Conservation (phyloP, 2,113 vertebrate genomes). For the Sakesphorus luctuosus region DNA sequence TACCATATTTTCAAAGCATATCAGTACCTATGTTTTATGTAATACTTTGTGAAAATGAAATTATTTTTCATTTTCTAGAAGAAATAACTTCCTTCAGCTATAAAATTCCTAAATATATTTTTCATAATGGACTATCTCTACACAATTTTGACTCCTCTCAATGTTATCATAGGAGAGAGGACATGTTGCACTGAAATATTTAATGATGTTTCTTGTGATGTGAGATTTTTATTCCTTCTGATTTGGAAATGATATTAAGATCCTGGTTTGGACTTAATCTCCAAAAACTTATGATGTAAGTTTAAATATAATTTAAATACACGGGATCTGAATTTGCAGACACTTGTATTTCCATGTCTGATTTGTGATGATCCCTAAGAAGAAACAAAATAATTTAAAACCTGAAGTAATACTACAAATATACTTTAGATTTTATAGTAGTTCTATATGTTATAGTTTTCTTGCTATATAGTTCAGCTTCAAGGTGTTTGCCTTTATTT, state of each 20-base stretch:
- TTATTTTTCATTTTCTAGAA: neutral
- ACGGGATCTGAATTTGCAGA: neutral
- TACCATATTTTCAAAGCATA: neutral
- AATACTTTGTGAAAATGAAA: neutral
- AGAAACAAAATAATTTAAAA: neutral
- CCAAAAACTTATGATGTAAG: neutral
- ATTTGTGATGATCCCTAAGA: neutral
- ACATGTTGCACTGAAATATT: neutral
- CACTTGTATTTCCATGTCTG: neutral
- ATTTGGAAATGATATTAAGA: neutral
- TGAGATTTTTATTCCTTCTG: neutral
- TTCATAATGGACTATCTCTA: neutral
- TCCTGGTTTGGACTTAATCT: neutral
- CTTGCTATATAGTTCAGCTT: neutral
- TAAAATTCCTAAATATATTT: neutral
- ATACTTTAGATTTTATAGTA: neutral
- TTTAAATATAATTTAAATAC: neutral
- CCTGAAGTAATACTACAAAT: neutral
- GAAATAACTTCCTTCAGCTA: neutral
- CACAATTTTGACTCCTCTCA: neutral
- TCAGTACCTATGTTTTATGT: neutral
- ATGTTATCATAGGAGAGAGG: neutral
- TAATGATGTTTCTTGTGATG: neutral
- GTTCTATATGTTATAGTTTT: neutral
- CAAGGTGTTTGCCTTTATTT: neutral